Percentiles rank a stretch among this genome's conserved stretches.
These are phyloP conservation scores for Darevskia nairensis DNA, from an alignment of 2,797 vertebrate genomes.

Conservation along the genomic window DNA sequence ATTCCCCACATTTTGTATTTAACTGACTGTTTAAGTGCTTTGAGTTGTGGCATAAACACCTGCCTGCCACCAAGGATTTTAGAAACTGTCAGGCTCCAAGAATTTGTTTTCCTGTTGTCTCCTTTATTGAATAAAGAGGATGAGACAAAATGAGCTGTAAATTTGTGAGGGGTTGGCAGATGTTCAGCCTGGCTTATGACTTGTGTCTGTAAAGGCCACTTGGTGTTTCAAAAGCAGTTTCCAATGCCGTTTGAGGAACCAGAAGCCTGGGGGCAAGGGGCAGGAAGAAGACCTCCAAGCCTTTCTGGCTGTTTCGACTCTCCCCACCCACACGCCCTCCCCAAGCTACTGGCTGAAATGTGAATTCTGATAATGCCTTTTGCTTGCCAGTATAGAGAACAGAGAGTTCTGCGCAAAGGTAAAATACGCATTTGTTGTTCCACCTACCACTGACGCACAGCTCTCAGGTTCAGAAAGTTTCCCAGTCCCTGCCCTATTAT, in stretches of 20 bases:
- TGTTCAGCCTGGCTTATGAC: background rate
- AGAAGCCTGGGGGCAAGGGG: background rate
- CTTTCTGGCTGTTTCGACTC: too few species aligned
- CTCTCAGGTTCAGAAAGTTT: too few species aligned
- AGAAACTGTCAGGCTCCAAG: constrained; percentile 29
- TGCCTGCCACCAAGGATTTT: constrained; percentile 13
- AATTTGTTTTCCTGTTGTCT: constrained; percentile 44
- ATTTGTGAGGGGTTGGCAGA: constrained; percentile 19
- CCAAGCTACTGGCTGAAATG: too few species aligned
- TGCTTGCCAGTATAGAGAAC: too few species aligned
- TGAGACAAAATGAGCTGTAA: constrained; percentile 51
- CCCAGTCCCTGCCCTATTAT: background rate
- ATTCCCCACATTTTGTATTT: constrained; percentile 61
- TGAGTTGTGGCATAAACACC: constrained; percentile 51
- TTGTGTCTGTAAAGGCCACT: background rate
- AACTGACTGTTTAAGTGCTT: constrained; percentile 54
- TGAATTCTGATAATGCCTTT: too few species aligned
- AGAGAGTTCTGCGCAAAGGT: too few species aligned
- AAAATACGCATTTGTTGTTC: too few species aligned
- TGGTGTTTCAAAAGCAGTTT: too few species aligned
- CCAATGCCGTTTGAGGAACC: background rate
- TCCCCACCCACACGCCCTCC: too few species aligned
- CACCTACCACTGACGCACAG: too few species aligned
- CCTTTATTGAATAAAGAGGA: constrained; percentile 76
- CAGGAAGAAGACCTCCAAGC: too few species aligned